Evolutionary conservation across 2,888 invertebrate genomes (phyloP).

Genomic region (Ceraclea dissimilis): DNA sequence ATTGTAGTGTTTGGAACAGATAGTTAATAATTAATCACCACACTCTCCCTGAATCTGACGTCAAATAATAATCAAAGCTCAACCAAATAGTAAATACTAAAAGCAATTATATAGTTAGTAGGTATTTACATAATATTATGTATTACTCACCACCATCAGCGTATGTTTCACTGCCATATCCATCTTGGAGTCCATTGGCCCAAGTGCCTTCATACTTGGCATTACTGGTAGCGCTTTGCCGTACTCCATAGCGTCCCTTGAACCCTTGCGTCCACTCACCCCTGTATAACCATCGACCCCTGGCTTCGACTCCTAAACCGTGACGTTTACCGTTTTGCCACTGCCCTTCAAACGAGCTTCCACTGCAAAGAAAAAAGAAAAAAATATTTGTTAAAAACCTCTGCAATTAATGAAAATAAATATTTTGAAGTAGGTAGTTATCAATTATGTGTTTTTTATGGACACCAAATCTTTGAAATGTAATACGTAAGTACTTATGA

Average conservation of each 20-base stretch:
- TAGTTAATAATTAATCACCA: too few relatives aligned
- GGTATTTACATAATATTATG: too few relatives aligned
- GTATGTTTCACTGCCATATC: constrained; percentile 98
- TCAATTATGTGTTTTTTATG: too few relatives aligned
- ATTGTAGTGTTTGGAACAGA: too few relatives aligned
- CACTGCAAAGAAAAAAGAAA: constrained; percentile 54
- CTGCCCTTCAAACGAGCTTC: constrained; percentile 94
- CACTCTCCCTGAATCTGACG: too few relatives aligned
- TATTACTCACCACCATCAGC: constrained; percentile 89
- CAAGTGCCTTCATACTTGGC: constrained; percentile 98
- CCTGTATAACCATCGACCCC: constrained; percentile 94
- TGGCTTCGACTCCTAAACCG: constrained; percentile 93
- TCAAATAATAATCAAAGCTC: too few relatives aligned
- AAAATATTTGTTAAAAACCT: neutral
- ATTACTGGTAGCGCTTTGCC: constrained; percentile 90
- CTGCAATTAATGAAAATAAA: too few relatives aligned
- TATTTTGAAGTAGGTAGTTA: too few relatives aligned
- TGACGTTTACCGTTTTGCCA: constrained; percentile 99
- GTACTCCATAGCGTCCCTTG: constrained; percentile 96
- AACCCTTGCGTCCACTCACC: constrained; percentile 99
- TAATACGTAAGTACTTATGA: neutral
- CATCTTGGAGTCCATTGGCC: constrained; percentile 98
- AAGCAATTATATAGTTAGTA: too few relatives aligned
- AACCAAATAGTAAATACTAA: too few relatives aligned
- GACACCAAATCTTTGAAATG: too few relatives aligned